These are phyloP conservation scores for Eupsilia transversa DNA, from an alignment of 2,888 invertebrate species.

Conservation along the genomic window DNA sequence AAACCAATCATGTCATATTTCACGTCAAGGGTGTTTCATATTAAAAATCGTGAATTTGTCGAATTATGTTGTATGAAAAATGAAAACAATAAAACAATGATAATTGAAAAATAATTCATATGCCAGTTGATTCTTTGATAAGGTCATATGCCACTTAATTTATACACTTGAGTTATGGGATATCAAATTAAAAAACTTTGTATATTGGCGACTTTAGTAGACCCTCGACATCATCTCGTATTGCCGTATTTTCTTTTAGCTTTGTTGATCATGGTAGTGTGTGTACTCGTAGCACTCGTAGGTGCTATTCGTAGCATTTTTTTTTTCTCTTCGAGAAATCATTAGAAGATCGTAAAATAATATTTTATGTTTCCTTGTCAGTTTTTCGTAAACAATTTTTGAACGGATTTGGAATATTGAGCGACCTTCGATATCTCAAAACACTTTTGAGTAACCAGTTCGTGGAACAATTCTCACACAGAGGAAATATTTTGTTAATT, in stretches of 20 bases:
- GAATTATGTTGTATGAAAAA: too few relatives aligned
- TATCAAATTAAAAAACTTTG: too few relatives aligned
- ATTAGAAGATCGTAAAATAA: not conserved
- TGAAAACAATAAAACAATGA: too few relatives aligned
- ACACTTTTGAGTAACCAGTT: constrained; percentile 21
- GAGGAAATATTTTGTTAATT: constrained; percentile 21
- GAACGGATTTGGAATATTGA: not conserved
- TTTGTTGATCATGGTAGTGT: not conserved
- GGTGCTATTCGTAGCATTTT: too few relatives aligned
- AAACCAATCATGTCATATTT: too few relatives aligned
- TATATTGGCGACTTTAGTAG: not conserved
- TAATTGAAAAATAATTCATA: too few relatives aligned
- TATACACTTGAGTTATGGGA: too few relatives aligned
- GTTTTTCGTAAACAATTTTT: constrained; percentile 2
- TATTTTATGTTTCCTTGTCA: constrained; percentile 1
- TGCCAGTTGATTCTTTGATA: too few relatives aligned
- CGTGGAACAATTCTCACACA: constrained; percentile 6
- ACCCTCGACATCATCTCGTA: not conserved
- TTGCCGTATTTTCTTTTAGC: not conserved
- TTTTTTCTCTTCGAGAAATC: too few relatives aligned
- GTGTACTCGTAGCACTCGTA: not conserved
- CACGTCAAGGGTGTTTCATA: too few relatives aligned
- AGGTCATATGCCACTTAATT: too few relatives aligned
- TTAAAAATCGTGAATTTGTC: too few relatives aligned
- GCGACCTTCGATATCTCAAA: not conserved